phyloP scores from a whole-genome alignment of 2,797 vertebrate genomes.

The Acanthurus lineatus region DNA sequence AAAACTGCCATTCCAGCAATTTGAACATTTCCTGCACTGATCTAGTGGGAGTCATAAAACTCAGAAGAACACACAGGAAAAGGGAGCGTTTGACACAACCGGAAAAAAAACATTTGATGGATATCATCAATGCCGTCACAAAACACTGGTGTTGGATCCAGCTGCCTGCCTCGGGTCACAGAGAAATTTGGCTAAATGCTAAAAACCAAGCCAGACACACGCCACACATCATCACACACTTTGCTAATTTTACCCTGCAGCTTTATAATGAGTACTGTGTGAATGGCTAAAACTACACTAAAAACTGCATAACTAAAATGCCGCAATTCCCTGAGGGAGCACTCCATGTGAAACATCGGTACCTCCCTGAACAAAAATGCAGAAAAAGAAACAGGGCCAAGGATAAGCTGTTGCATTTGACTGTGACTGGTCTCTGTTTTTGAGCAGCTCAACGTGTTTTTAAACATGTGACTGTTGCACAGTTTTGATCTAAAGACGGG shows the following conservation, averaged over 20 bases:
- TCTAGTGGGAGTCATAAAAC: slow-evolving; percentile 41
- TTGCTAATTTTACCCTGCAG: slow-evolving; percentile 15
- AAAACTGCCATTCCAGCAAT: slow-evolving; percentile 2
- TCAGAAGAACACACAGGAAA: slow-evolving; percentile 80
- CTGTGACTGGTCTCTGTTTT: slow-evolving; percentile 19
- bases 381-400: slow-evolving; percentile 11
- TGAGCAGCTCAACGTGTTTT: slow-evolving; percentile 53
- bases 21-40: slow-evolving; percentile 80
- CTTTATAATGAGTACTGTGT: slow-evolving; percentile 1
- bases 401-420: slow-evolving; percentile 3
- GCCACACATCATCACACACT: slow-evolving; percentile 12
- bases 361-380: slow-evolving; percentile 45
- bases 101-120: slow-evolving; percentile 67
- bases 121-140: slow-evolving; percentile 56
- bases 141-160: not conserved
- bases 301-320: slow-evolving; percentile 43
- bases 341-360: slow-evolving; percentile 7
- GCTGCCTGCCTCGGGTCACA: slow-evolving; percentile 18
- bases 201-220: slow-evolving; percentile 13
- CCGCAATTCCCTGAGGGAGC: slow-evolving; percentile 32
- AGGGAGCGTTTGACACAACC: slow-evolving; percentile 62
- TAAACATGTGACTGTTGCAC: slow-evolving; percentile 59
- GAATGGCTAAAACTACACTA: not conserved
- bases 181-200: slow-evolving; percentile 5
- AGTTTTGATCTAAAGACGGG: slow-evolving; percentile 34